Evolutionary conservation across 2,888 invertebrate genomes (phyloP).

Genomic region (Tachina fera): DNA sequence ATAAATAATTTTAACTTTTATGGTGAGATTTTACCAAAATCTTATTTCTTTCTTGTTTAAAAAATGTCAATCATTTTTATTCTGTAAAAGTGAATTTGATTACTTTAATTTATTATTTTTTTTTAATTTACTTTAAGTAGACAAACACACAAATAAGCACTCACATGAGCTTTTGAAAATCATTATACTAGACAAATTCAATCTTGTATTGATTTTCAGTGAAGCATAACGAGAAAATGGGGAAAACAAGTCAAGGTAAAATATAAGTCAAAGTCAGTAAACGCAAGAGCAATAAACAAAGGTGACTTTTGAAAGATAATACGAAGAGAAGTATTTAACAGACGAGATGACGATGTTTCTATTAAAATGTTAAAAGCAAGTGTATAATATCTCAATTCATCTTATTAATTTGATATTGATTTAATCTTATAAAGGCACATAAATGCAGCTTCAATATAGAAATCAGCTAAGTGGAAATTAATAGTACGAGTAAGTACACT

Average conservation of each 20-base stretch:
- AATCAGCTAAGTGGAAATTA: too few relatives aligned
- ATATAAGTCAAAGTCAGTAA: constrained; percentile 3
- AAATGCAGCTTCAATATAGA: too few relatives aligned
- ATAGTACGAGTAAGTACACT: too few relatives aligned
- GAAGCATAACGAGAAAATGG: constrained; percentile 27
- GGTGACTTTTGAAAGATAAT: background rate
- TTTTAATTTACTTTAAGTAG: background rate
- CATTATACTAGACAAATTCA: constrained; percentile 49
- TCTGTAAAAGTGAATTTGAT: constrained; percentile 1
- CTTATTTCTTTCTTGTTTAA: constrained; percentile 44
- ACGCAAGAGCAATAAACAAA: constrained; percentile 1
- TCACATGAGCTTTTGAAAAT: constrained; percentile 31
- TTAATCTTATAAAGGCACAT: background rate
- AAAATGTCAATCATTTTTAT: constrained; percentile 58
- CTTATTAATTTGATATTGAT: constrained; percentile 53
- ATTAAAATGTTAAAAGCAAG: constrained; percentile 8
- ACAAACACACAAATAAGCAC: background rate
- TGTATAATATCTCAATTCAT: constrained; percentile 21
- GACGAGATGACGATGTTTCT: background rate
- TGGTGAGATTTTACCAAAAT: constrained; percentile 2
- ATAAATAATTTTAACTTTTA: background rate
- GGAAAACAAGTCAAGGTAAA: background rate
- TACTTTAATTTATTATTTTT: background rate
- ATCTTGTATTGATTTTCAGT: constrained; percentile 35
- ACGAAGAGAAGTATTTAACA: background rate